Percentiles rank a stretch among this genome's conserved stretches.
phyloP scores from a whole-genome alignment of 2,888 invertebrate genomes.

The Netelia melanura region DNA sequence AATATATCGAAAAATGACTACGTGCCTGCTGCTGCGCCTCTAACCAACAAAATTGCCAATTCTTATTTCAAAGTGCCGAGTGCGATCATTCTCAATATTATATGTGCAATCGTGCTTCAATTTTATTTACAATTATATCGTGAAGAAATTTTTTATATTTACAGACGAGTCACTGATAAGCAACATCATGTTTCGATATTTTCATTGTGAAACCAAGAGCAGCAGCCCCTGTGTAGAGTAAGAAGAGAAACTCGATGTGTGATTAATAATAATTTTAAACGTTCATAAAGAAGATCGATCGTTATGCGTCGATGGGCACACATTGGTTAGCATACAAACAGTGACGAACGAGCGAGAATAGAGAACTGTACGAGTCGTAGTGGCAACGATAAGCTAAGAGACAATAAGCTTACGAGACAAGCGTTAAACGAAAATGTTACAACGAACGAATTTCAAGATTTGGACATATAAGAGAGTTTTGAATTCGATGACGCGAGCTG shows the following conservation, averaged over 20 bases:
- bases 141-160: constrained; percentile 54
- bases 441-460: constrained; percentile 52
- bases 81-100: constrained; percentile 70
- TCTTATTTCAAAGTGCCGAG: constrained; percentile 58
- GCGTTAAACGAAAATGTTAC: constrained; percentile 70
- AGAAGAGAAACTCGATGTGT: constrained; percentile 4
- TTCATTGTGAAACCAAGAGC: constrained; percentile 52
- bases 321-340: constrained; percentile 30
- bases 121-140: constrained; percentile 53
- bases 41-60: constrained; percentile 48
- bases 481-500: constrained; percentile 20
- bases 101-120: constrained; percentile 67
- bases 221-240: not conserved
- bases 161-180: constrained; percentile 44
- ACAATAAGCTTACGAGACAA: constrained; percentile 60
- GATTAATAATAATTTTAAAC: not conserved
- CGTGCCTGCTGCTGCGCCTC: constrained; percentile 66
- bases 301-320: constrained; percentile 15
- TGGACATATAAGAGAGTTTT: constrained; percentile 5
- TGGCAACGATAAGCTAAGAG: constrained; percentile 19
- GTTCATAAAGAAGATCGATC: constrained; percentile 2
- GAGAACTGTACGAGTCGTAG: constrained; percentile 19
- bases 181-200: constrained; percentile 72
- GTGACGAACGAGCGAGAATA: constrained; percentile 17
- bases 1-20: constrained; percentile 70